Evolutionary conservation across 2,797 vertebrate genomes (phyloP), one percentile per base, ranked within the genome.

Genomic region (Oryzias dopingdopingensis): DNA sequence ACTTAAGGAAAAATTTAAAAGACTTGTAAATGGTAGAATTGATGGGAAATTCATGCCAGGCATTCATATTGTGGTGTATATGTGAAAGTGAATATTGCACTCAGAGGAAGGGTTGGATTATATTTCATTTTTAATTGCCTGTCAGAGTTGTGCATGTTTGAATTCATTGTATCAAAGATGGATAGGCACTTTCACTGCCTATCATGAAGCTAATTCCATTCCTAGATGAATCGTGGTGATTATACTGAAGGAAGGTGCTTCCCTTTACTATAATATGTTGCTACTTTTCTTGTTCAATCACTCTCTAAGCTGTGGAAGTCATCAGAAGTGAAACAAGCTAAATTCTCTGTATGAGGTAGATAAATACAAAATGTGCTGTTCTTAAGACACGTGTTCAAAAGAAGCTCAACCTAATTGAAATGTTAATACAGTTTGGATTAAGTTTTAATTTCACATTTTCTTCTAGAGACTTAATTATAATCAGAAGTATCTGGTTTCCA

Each of bases 71-170:
- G 32, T 77, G 40, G 71, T 42, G 60, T 77, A 87, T 81, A 83
- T 85, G 80, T 81, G 74, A 83, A 90, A 89, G 64, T 71, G 80
- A 83, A 87, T 76, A 80, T 82, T 88, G 72, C 77, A 77, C 80
- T 86, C 77, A 83, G 85, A 86, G 80, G 70, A 77, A 68, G 72
- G 75, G 70, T 77, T 68, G 79, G 74, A 83, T 88, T 91, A 91
- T 92, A 76, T 89, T 90, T 90, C 88, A 88, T 91, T 91, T 91
- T 92, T 92, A 92, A 92, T 92, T 92, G 90, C 90, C 89, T 91
- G 89, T 90, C 89, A 89, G 72, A 60, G 77, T 72, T 79, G 74
- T 75, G 86, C 84, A 81, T 88, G 80, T 88, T 72, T 81, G 83
- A 83, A 79, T 89, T 85, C 79, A 82, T 85, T 82, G 75, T 78